A percentile compares a stretch with the other conserved stretches of the same genome.
These are phyloP conservation scores for Amphilophus citrinellus DNA, from an alignment of 2,113 vertebrate genomes.

Conservation along the genomic window DNA sequence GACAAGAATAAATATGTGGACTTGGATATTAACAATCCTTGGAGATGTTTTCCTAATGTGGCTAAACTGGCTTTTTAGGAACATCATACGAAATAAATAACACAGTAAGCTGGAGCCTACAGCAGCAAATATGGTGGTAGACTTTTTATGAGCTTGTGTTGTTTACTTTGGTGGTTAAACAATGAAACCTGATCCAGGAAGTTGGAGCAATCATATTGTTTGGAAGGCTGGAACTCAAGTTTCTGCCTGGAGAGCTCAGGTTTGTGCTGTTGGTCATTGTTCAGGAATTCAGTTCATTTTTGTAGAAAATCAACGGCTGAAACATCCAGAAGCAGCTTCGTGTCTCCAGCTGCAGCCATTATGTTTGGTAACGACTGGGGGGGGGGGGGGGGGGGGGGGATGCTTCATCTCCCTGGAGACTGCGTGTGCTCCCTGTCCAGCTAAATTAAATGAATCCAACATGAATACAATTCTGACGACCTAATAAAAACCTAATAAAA, in stretches of 20 bases:
- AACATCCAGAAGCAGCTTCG: neutral
- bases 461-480: neutral
- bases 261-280: neutral
- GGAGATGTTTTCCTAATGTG: neutral
- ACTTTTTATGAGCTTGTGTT: neutral
- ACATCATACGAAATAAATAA: neutral
- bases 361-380: neutral
- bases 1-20: neutral
- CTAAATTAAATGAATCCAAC: neutral
- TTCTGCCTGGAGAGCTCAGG: neutral
- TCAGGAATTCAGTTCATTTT: neutral
- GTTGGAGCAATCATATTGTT: neutral
- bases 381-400: neutral
- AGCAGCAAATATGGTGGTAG: neutral
- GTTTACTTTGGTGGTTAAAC: neutral
- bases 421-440: neutral
- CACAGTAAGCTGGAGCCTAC: neutral
- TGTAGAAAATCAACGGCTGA: neutral
- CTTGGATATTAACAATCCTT: neutral
- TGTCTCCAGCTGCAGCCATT: neutral
- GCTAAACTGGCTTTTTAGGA: neutral
- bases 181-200: slow-evolving; percentile 2
- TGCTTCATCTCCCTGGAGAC: neutral
- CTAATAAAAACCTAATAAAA: neutral
- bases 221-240: neutral